Base-by-base conservation (phyloP, 2,888 invertebrate genomes). In the Ashinkailepas kermadecensis region DNA sequence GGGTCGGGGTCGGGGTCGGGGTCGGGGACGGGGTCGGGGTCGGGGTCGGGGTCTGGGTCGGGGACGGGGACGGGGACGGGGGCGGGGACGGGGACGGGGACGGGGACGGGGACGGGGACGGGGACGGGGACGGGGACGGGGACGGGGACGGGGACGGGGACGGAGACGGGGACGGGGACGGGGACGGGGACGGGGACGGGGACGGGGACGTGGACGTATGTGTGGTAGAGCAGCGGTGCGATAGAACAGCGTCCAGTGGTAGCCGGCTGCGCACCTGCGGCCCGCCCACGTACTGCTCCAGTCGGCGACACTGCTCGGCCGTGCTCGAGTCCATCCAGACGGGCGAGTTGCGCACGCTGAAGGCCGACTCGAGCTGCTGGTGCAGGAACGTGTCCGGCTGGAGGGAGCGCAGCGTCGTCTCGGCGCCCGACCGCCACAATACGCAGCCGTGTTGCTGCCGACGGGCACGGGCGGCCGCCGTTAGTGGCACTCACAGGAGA, bases 251-350 rank as follows among this genome's bases (percentile, higher is more conserved):
- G 57, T 21, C 8, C 18, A 39, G 9, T 2, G 25, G 8, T 4
- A 15, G 23, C 15, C 12, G 11, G 18, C 23, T 15, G 25, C 85
- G 85, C 87, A 94, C 94, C 89, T 91, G 89, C 25, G 93, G 87
- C 7, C 94, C 96, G 7, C 96, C 97, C 15, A 95, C 90, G 39
- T 91, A 91, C 57, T 92, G 91, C 88, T 98, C 97, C 83, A 99
- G 88, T 84, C 92, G 89, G 83, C 89, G 88, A 87, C 96, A 96
- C 86, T 95, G 92, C 67, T 89, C 88, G 0, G 90, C 90, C 84
- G 92, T 96, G 84, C 94, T 95, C 9, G 94, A 93, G 88, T 99
- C 98, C 96, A 97, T 96, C 99, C 99, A 99, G 23, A 97, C 92
- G 0, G 99, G 98, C 15, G 96, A 94, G 84, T 94, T 91, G 0